Base-by-base conservation (phyloP, 1,140 invertebrate species). In the Trachymyrmex cornetzi region DNA sequence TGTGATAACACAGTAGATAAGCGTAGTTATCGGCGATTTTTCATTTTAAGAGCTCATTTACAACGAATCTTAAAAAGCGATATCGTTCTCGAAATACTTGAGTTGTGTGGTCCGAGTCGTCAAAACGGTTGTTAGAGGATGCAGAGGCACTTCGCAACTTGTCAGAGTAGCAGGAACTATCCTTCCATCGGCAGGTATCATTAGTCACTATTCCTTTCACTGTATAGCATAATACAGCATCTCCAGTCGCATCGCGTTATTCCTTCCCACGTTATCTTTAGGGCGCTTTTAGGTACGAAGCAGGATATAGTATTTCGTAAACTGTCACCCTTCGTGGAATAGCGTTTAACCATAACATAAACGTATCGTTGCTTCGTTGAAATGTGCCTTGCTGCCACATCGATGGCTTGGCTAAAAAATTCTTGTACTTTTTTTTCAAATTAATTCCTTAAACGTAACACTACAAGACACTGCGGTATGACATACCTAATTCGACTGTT, bases 201-300 rank as follows among this genome's bases (percentile, higher is more conserved):
- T 91, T 90, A 90, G 59, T 91, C 77, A 55, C 38, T 44, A 84
- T 80, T 57, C 19, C 72, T 84, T 66, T 48, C 16, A 55, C 30
- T 48, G 55, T 44, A 22, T 50, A 72, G 19, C 38, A 69, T 50
- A 50, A 66, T 77, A 75, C 27, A 74, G 48, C 61, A 48, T 85
- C 89, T 90, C 34, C 50, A 24, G 44, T 14, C 69, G 34, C 30
- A 16, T 55, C 55, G n/a, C 24, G 59, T 87, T 38, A 69, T 74
- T 55, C 11, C 67, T 67, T 48, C 12, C n/a, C 80, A 72, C 53
- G 27, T 90, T 89, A 90, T 90, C 89, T 90, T 90, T 80, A 85
- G 24, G 75, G 4, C 12, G 48, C 44, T 9, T 4, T 19, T 53
- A 38, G 38, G 38, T 38, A 53, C 44, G 55, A 59, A 77, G 19